phyloP scores from a whole-genome alignment of 1,140 invertebrate species.

The Drosophila willistoni region DNA sequence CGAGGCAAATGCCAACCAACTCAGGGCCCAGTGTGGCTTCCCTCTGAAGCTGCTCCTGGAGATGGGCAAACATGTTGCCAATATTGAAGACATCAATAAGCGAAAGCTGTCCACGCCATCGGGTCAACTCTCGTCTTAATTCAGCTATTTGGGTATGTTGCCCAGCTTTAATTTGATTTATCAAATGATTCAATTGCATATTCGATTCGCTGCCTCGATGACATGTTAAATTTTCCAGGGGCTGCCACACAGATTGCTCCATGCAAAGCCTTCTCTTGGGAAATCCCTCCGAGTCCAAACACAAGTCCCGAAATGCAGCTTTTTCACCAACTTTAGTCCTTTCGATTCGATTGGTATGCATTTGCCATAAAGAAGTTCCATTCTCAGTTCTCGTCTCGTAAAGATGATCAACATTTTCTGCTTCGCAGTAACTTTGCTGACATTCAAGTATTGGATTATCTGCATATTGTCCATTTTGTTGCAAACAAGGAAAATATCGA shows the following conservation, averaged over 20 bases:
- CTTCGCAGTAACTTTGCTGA: conserved; percentile 29
- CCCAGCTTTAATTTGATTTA: conserved; percentile 20
- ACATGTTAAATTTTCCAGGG: conserved; percentile 32
- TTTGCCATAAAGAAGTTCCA: neutral
- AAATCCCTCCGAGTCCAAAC: conserved; percentile 45
- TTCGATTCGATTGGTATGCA: conserved; percentile 39
- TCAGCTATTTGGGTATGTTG: conserved; percentile 18
- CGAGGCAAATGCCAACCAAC: conserved; percentile 51
- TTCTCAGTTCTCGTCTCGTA: conserved; percentile 18
- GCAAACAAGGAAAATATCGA: conserved; percentile 32
- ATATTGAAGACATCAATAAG: conserved; percentile 64
- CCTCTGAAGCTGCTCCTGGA: conserved; percentile 23
- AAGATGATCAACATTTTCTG: conserved; percentile 38
- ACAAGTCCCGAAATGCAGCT: conserved; percentile 48
- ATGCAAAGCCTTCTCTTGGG: conserved; percentile 43
- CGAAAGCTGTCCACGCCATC: conserved; percentile 34
- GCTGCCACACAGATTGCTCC: conserved; percentile 45
- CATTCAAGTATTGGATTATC: conserved; percentile 24
- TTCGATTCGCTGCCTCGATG: conserved; percentile 42
- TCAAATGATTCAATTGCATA: conserved; percentile 35
- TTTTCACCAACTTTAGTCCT: conserved; percentile 40
- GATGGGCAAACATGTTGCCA: conserved; percentile 46
- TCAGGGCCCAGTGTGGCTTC: conserved; percentile 21
- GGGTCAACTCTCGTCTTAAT: conserved; percentile 30
- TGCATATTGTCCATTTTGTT: conserved; percentile 9